phyloP scores from a whole-genome alignment of 2,113 vertebrate genomes.

The Chamaetylas fuelleborni region DNA sequence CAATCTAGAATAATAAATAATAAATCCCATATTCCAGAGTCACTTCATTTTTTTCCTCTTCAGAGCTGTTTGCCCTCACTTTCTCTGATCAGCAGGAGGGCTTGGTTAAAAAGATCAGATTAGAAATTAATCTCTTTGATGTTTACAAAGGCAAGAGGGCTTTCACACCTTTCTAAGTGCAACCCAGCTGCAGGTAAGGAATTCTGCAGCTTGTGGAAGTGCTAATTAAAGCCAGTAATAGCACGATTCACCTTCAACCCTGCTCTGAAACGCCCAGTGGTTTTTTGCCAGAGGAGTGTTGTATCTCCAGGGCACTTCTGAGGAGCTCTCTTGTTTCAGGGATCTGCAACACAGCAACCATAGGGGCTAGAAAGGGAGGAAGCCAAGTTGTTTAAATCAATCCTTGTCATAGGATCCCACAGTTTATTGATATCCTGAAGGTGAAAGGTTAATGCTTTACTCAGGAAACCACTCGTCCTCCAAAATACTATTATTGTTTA shows the following conservation, averaged over 20 bases:
- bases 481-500: conserved; percentile 68
- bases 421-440: conserved; percentile 44
- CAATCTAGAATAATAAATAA: conserved; percentile 68
- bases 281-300: not conserved
- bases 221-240: conserved; percentile 60
- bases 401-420: conserved; percentile 29
- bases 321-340: not conserved
- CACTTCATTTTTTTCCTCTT: not conserved
- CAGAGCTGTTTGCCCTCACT: conserved; percentile 35
- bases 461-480: conserved; percentile 61
- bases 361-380: not conserved
- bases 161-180: conserved; percentile 47
- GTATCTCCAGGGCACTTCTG: not conserved
- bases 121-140: conserved; percentile 59
- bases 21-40: conserved; percentile 16
- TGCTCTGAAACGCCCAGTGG: not conserved
- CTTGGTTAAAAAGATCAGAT: conserved; percentile 39
- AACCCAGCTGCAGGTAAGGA: conserved; percentile 41
- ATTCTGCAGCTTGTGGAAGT: conserved; percentile 15
- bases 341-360: not conserved
- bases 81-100: conserved; percentile 38
- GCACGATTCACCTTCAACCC: conserved; percentile 29
- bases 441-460: conserved; percentile 69
- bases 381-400: conserved; percentile 47
- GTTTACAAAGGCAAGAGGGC: conserved; percentile 46